These are phyloP conservation scores for Anagrus nilaparvatae DNA, from an alignment of 1,140 invertebrate species.

Conservation along the genomic window DNA sequence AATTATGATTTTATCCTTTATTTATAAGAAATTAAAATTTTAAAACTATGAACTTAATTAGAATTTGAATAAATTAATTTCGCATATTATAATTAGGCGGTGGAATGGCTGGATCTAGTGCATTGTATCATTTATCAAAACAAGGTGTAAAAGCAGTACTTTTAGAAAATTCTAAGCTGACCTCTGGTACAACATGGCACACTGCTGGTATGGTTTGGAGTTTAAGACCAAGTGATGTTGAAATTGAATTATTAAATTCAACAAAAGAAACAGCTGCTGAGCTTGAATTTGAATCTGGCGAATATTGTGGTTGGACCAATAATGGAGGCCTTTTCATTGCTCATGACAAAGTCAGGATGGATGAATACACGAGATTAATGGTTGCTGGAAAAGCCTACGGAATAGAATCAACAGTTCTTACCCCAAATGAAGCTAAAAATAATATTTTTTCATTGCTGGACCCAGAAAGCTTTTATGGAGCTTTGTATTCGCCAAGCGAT, in stretches of 20 bases:
- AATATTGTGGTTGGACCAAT: slow-evolving; percentile 75
- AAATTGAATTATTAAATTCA: slow-evolving; percentile 62
- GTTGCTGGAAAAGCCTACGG: slow-evolving; percentile 67
- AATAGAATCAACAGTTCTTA: slow-evolving; percentile 63
- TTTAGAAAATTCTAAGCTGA: slow-evolving; percentile 69
- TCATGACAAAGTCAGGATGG: slow-evolving; percentile 59
- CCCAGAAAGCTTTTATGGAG: slow-evolving; percentile 58
- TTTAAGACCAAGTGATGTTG: slow-evolving; percentile 68
- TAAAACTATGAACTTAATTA: no score
- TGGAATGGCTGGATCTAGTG: slow-evolving; percentile 75
- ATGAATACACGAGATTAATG: slow-evolving; percentile 74
- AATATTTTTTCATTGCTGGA: slow-evolving; percentile 70
- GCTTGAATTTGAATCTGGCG: slow-evolving; percentile 67
- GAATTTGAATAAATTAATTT: no score
- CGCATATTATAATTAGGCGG: no score
- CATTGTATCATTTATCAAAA: slow-evolving; percentile 73
- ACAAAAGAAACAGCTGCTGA: slow-evolving; percentile 56
- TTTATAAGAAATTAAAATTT: no score
- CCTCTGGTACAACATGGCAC: slow-evolving; percentile 82
- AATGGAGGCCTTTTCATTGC: slow-evolving; percentile 85
- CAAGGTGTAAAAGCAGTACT: slow-evolving; percentile 68
- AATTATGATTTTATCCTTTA: no score
- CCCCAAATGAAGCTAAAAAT: slow-evolving; percentile 59
- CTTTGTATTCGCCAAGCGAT: slow-evolving; percentile 70
- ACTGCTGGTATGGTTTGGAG: slow-evolving; percentile 76